Evolutionary conservation across 2,888 invertebrate species (phyloP).

Genomic region (Sphecodes monilicornis): DNA sequence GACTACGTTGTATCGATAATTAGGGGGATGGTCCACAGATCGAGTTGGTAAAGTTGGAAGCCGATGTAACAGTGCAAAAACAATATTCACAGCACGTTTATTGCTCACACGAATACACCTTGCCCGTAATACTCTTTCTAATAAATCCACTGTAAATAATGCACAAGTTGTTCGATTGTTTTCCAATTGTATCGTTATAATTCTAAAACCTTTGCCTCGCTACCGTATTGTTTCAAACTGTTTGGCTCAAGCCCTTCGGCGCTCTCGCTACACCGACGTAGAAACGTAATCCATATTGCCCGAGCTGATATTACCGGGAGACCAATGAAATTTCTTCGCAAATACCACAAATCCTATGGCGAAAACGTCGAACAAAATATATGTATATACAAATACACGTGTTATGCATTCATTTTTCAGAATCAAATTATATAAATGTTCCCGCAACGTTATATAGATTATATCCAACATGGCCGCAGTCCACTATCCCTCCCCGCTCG

Average conservation of each 20-base stretch:
- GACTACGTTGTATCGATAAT: not conserved
- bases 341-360: not conserved
- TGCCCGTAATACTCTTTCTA: not conserved
- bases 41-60: not conserved
- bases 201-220: not conserved
- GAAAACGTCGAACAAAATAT: not conserved
- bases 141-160: not conserved
- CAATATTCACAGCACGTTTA: not conserved
- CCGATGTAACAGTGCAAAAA: not conserved
- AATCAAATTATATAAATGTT: no score
- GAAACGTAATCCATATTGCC: not conserved
- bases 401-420: no score
- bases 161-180: not conserved
- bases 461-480: no score
- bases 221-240: not conserved
- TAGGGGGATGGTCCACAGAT: not conserved
- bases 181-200: not conserved
- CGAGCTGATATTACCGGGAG: not conserved
- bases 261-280: not conserved
- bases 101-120: not conserved
- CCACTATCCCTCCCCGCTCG: no score
- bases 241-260: not conserved
- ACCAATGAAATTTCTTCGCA: not conserved
- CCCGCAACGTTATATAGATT: no score
- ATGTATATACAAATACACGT: no score